Evolutionary conservation across 2,888 invertebrate species (phyloP).

Genomic region (Ormyrus rosae): DNA sequence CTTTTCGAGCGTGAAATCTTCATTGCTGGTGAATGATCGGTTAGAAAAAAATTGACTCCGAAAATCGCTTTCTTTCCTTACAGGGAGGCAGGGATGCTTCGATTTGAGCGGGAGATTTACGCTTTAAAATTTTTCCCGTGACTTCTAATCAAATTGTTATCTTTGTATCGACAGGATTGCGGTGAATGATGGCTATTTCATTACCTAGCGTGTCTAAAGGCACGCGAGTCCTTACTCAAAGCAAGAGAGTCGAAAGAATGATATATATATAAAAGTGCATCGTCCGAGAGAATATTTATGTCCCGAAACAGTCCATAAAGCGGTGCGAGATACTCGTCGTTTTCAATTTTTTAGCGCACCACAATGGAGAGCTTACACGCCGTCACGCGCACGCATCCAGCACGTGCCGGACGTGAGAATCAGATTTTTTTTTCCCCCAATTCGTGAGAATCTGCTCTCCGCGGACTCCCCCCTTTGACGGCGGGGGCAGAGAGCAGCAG

Average conservation of each 20-base stretch:
- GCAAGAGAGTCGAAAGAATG: background rate
- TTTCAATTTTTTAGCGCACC: slow-evolving; percentile 53
- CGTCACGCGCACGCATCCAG: slow-evolving; percentile 27
- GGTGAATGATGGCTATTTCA: slow-evolving; percentile 6
- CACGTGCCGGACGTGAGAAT: slow-evolving; percentile 58
- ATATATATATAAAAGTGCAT: slow-evolving; percentile 3
- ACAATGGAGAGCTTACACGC: slow-evolving; percentile 48
- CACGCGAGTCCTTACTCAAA: background rate
- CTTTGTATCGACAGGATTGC: background rate
- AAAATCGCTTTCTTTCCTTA: no score
- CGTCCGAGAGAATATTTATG: slow-evolving; percentile 37
- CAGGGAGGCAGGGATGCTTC: no score
- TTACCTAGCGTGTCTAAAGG: background rate
- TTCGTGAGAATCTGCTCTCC: slow-evolving; percentile 52
- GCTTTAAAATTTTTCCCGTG: no score
- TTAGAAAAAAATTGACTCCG: no score
- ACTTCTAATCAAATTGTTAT: background rate
- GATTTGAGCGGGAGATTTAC: no score
- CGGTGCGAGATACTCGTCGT: slow-evolving; percentile 8
- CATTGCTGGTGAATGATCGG: background rate
- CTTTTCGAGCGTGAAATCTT: slow-evolving; percentile 29
- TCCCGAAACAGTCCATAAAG: slow-evolving; percentile 34
- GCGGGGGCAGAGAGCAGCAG: no score
- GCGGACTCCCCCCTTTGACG: background rate
- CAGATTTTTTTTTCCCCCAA: slow-evolving; percentile 53